phyloP scores from a whole-genome alignment of 2,797 vertebrate species.

The Decapterus maruadsi region DNA sequence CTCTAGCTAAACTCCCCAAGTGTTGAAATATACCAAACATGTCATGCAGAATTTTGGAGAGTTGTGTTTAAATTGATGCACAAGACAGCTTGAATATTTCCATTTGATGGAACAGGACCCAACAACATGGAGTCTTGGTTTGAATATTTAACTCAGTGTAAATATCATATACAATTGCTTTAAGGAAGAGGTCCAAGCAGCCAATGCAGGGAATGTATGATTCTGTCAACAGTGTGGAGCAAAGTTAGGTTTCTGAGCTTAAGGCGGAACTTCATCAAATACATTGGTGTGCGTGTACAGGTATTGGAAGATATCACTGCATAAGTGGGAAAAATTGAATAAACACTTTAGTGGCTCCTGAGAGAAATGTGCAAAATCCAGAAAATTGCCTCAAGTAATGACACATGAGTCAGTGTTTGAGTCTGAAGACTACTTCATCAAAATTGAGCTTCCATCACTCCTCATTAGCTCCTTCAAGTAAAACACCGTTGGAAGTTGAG shows the following conservation, averaged over 20 bases:
- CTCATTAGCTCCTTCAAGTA: background rate
- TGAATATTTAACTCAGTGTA: conserved; percentile 21
- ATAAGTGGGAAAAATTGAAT: conserved; percentile 2
- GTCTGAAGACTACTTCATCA: background rate
- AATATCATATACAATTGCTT: conserved; percentile 1
- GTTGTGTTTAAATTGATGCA: conserved; percentile 16
- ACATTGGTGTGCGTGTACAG: conserved; percentile 4
- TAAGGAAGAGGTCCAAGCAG: background rate
- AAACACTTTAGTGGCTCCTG: conserved; percentile 13
- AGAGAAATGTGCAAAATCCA: conserved; percentile 5
- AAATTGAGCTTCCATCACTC: conserved; percentile 1
- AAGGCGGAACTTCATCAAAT: background rate
- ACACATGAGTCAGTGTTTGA: conserved; percentile 7
- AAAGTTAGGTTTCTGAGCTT: background rate
- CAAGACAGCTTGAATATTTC: conserved; percentile 17
- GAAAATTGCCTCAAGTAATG: conserved; percentile 6
- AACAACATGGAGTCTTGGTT: conserved; percentile 9
- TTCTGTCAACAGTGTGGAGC: background rate
- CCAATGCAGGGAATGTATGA: conserved; percentile 7
- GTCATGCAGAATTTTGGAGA: background rate
- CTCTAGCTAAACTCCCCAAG: background rate
- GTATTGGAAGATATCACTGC: background rate
- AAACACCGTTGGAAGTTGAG: background rate
- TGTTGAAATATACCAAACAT: background rate
- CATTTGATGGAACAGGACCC: conserved; percentile 14